phyloP scores from a whole-genome alignment of 2,113 vertebrate genomes.

The Nerophis ophidion region DNA sequence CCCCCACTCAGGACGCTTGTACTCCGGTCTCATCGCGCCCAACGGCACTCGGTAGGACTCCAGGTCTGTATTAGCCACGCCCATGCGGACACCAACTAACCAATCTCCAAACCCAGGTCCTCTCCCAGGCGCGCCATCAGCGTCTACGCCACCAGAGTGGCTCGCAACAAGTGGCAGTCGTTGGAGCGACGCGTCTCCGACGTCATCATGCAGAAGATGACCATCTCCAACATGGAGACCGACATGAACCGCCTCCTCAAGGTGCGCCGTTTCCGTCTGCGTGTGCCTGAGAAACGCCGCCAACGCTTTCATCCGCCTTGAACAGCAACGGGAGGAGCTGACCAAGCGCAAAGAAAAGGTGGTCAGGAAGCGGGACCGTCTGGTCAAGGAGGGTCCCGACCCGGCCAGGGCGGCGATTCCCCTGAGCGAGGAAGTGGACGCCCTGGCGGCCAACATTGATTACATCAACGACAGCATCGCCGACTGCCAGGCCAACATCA shows the following conservation, averaged over 20 bases:
- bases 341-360: constrained; percentile 91
- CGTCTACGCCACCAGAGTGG: constrained; percentile 80
- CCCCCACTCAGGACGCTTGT: constrained; percentile 78
- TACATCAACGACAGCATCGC: constrained; percentile 96
- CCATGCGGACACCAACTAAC: no score
- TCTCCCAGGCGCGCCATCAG: constrained; percentile 78
- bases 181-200: constrained; percentile 90
- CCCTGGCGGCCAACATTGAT: constrained; percentile 88
- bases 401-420: constrained; percentile 74
- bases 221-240: constrained; percentile 95
- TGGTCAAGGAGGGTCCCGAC: constrained; percentile 78
- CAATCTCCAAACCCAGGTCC: constrained; percentile 59
- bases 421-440: constrained; percentile 88
- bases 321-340: constrained; percentile 94
- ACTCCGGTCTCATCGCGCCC: constrained; percentile 66
- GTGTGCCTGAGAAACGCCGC: background rate
- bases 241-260: constrained; percentile 96
- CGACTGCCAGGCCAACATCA: constrained; percentile 95
- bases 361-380: constrained; percentile 78
- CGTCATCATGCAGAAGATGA: constrained; percentile 96
- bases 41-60: constrained; percentile 80
- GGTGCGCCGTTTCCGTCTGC: constrained; percentile 43
- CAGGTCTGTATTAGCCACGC: background rate
- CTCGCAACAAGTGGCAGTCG: constrained; percentile 90
- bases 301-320: background rate